Evolutionary conservation across 2,888 invertebrate genomes (phyloP), one percentile per base, ranked within the genome.

Genomic region (Thalpophila matura): DNA sequence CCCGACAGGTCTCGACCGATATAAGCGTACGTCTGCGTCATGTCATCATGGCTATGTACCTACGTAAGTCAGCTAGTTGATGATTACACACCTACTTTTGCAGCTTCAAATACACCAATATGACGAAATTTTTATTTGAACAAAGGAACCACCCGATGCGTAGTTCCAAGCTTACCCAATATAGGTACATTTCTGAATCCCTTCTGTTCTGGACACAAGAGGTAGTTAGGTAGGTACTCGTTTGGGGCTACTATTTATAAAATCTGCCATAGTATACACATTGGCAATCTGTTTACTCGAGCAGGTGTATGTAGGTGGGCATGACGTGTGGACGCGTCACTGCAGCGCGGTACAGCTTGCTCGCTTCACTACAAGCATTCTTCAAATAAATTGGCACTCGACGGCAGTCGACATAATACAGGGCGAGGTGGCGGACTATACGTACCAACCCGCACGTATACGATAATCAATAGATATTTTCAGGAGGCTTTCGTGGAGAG

Each of bases 401-500:
- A 85, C 87, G 81, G 81, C 85, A 85, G 89, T 81, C 87, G 83
- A 88, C 92, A 89, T 91, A 90, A 88, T 87, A 90, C 91, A 85
- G 89, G 90, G 90, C 89, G 90, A 92, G 89, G 87, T 89, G 84
- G 86, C 83, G 72, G 64, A 76, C 85, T 92, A 87, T 92, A 92
- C 88, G 77, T 89, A 91, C 91, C 86, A 83, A 91, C 91, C 87
- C 79, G 79, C 83, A 90, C 87, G 87, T 93, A 90, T 94, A 94
- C 92, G 89, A 91, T 94, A 95, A 95, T 95, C 94, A 94, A 95
- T 95, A 94, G 91, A 94, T 94, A 94, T 95, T 95, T 95, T 94
- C 94, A 94, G 94, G 92, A 94, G 94, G 94, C 94, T 93, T 93
- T 94, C 92, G 93, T 88, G 86, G 87, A 85, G 91, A 81, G 90